phyloP scores from a whole-genome alignment of 2,888 invertebrate genomes.

The Tortrix viridana region DNA sequence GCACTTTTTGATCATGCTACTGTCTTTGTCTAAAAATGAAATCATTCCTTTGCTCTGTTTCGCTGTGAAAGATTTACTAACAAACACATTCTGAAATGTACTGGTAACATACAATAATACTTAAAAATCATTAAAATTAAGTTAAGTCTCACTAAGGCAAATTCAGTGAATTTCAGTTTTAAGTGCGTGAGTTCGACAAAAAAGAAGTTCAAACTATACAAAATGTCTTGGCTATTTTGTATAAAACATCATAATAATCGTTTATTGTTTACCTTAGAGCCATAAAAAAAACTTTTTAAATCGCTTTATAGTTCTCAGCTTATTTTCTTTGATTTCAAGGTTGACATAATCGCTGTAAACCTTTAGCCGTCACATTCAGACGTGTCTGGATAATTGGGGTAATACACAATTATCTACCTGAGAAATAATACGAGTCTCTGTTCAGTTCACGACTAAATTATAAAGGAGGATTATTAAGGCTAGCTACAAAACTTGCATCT shows the following conservation, averaged over 20 bases:
- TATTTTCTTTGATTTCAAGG: slow-evolving; percentile 16
- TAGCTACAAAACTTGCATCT: background rate
- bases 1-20: no score
- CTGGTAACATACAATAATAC: no score
- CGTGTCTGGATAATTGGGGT: slow-evolving; percentile 25
- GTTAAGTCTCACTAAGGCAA: no score
- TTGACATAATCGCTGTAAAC: slow-evolving; percentile 3
- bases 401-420: slow-evolving; percentile 13
- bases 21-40: no score
- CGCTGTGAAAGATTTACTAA: no score
- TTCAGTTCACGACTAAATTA: slow-evolving; percentile 8
- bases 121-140: no score
- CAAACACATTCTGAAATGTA: no score
- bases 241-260: background rate
- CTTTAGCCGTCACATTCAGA: slow-evolving; percentile 11
- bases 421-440: slow-evolving; percentile 1
- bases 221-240: no score
- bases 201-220: no score
- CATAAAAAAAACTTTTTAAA: background rate
- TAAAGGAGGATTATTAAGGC: slow-evolving; percentile 5
- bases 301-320: slow-evolving; percentile 5
- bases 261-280: background rate
- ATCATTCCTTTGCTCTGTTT: no score
- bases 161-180: no score
- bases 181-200: no score